Conservation (phyloP, 1,140 invertebrate species). For the Eulimnadia texana region DNA sequence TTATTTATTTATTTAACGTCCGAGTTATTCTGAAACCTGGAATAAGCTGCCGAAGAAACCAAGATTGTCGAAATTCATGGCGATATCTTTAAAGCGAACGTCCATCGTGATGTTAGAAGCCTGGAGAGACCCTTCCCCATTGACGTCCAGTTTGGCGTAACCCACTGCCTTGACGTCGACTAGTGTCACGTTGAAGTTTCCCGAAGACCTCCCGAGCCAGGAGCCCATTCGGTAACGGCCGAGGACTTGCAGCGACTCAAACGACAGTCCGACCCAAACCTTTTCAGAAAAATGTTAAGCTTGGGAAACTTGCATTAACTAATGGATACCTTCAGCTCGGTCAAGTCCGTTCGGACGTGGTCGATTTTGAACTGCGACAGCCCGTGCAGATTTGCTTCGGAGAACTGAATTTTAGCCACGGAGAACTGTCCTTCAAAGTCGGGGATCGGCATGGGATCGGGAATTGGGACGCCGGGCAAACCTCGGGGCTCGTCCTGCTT, state of each 20-base stretch:
- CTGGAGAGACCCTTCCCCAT: conserved; percentile 50
- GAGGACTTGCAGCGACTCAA: conserved; percentile 21
- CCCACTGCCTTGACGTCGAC: conserved; percentile 48
- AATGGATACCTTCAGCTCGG: conserved; percentile 42
- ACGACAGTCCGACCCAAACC: conserved; percentile 11
- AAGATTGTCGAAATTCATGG: conserved; percentile 63
- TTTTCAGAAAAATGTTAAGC: too few species aligned
- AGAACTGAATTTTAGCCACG: conserved; percentile 52
- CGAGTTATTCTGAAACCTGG: conserved; percentile 34
- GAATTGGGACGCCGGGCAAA: conserved; percentile 42
- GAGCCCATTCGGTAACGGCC: conserved; percentile 60
- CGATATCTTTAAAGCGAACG: conserved; percentile 55
- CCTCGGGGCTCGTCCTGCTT: conserved; percentile 63
- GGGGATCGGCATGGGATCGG: conserved; percentile 52
- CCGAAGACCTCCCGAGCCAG: conserved; percentile 49
- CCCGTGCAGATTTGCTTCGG: conserved; percentile 51
- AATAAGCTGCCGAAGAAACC: conserved; percentile 56
- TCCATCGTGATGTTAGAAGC: conserved; percentile 64
- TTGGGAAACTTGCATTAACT: not conserved
- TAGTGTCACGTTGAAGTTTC: conserved; percentile 58
- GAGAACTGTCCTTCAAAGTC: conserved; percentile 54
- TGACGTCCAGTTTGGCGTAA: conserved; percentile 48
- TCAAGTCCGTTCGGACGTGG: conserved; percentile 44
- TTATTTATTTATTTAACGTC: not conserved
- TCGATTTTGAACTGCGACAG: conserved; percentile 61